Percentiles rank a stretch among this genome's conserved stretches.
Conservation (phyloP, 2,888 invertebrate genomes). For the Chymomyza amoena region DNA sequence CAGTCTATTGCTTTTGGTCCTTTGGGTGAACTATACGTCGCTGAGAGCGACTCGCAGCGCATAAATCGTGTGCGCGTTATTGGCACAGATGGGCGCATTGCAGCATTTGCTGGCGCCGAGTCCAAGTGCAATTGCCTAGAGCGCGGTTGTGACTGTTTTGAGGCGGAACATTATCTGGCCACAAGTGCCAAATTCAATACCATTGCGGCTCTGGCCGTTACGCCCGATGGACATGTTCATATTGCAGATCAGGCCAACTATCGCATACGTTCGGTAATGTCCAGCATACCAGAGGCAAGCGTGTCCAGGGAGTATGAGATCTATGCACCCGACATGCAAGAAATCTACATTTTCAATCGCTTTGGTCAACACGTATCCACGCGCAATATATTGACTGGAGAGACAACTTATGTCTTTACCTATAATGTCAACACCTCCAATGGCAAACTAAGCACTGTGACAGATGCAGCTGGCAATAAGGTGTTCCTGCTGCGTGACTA, state of each 20-base stretch:
- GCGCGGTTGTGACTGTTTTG: slow-evolving; percentile 94
- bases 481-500: slow-evolving; percentile 90
- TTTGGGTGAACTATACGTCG: slow-evolving; percentile 94
- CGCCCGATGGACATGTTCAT: slow-evolving; percentile 95
- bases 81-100: slow-evolving; percentile 95
- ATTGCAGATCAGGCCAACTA: slow-evolving; percentile 97
- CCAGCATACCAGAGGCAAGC: slow-evolving; percentile 92
- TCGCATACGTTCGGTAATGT: slow-evolving; percentile 91
- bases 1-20: slow-evolving; percentile 96
- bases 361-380: slow-evolving; percentile 97
- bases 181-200: slow-evolving; percentile 96
- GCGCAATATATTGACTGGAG: slow-evolving; percentile 95
- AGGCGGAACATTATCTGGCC: slow-evolving; percentile 93
- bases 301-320: slow-evolving; percentile 94
- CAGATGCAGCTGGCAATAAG: slow-evolving; percentile 94
- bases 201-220: slow-evolving; percentile 94
- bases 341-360: slow-evolving; percentile 94
- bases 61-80: slow-evolving; percentile 94
- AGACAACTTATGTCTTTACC: slow-evolving; percentile 94
- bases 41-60: slow-evolving; percentile 96
- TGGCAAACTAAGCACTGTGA: slow-evolving; percentile 95
- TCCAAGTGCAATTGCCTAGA: slow-evolving; percentile 96
- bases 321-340: slow-evolving; percentile 96
- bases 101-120: slow-evolving; percentile 95
- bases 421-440: slow-evolving; percentile 98